Evolutionary conservation across 2,888 invertebrate species (phyloP).

Genomic region (Drosophila mimica): DNA sequence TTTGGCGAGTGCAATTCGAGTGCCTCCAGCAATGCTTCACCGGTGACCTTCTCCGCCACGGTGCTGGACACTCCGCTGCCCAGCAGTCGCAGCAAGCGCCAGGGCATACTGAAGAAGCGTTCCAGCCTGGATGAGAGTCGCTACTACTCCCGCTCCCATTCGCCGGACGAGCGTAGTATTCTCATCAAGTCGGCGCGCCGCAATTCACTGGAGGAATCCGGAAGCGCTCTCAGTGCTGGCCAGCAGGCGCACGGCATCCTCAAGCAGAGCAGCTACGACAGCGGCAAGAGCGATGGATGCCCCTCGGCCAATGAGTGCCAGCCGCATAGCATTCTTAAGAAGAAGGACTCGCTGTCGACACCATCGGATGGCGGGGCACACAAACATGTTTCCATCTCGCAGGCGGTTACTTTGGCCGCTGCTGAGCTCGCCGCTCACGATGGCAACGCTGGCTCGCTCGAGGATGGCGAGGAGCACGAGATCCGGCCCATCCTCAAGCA

Average conservation of each 20-base stretch:
- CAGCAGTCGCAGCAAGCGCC: slow-evolving; percentile 86
- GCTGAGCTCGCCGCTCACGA: slow-evolving; percentile 85
- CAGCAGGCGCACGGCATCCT: slow-evolving; percentile 89
- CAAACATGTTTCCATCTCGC: slow-evolving; percentile 85
- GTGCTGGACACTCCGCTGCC: slow-evolving; percentile 88
- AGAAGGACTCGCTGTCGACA: slow-evolving; percentile 84
- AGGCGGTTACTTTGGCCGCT: slow-evolving; percentile 84
- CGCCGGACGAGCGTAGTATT: slow-evolving; percentile 85
- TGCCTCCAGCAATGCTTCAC: slow-evolving; percentile 87
- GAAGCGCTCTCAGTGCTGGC: slow-evolving; percentile 48
- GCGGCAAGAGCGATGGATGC: slow-evolving; percentile 87
- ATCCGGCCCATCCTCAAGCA: slow-evolving; percentile 93
- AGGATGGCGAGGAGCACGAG: slow-evolving; percentile 86
- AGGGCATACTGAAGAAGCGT: slow-evolving; percentile 93
- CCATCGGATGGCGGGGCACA: slow-evolving; percentile 83
- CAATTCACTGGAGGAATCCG: slow-evolving; percentile 84
- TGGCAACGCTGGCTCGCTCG: slow-evolving; percentile 66
- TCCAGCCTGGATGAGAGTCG: slow-evolving; percentile 91
- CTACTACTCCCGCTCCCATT: slow-evolving; percentile 85
- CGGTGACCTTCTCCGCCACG: slow-evolving; percentile 92
- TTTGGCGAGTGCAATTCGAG: slow-evolving; percentile 83
- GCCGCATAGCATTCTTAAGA: slow-evolving; percentile 91
- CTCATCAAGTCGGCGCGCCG: slow-evolving; percentile 84
- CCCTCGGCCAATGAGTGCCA: slow-evolving; percentile 87
- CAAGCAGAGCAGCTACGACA: slow-evolving; percentile 91